Conservation (phyloP, 2,797 vertebrate species). For the Chloroceryle inda region DNA sequence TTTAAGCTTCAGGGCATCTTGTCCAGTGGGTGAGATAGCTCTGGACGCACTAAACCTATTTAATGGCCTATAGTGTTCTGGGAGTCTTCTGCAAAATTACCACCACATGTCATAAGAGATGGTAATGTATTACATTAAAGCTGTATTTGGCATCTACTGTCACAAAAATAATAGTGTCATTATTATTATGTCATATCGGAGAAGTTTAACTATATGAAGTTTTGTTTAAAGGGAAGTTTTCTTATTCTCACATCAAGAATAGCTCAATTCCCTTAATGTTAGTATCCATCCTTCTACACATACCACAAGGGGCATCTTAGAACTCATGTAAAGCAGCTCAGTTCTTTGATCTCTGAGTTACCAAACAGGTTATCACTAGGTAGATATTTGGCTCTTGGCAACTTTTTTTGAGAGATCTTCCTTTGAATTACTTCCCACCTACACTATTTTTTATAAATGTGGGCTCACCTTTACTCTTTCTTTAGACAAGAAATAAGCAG, state of each 20-base stretch:
- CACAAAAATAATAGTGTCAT: neutral
- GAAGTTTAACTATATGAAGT: neutral
- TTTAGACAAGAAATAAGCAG: conserved; percentile 94
- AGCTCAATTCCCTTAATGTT: neutral
- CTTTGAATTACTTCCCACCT: neutral
- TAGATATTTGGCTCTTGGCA: neutral
- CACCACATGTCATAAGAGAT: neutral
- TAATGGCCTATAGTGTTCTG: neutral
- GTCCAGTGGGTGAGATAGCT: neutral
- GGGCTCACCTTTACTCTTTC: conserved; percentile 92
- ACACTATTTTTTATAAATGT: neutral
- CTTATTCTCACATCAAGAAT: neutral
- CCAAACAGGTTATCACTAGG: neutral
- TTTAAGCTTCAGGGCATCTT: neutral
- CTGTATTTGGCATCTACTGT: neutral
- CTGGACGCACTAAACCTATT: neutral
- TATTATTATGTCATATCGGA: neutral
- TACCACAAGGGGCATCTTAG: neutral
- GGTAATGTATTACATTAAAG: neutral
- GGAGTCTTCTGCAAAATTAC: neutral
- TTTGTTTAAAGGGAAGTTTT: neutral
- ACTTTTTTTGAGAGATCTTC: neutral
- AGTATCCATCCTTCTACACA: neutral
- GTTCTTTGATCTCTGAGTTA: neutral
- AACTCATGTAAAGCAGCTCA: neutral